Conservation (phyloP, 2,888 invertebrate genomes). For the Carcina quercana region DNA sequence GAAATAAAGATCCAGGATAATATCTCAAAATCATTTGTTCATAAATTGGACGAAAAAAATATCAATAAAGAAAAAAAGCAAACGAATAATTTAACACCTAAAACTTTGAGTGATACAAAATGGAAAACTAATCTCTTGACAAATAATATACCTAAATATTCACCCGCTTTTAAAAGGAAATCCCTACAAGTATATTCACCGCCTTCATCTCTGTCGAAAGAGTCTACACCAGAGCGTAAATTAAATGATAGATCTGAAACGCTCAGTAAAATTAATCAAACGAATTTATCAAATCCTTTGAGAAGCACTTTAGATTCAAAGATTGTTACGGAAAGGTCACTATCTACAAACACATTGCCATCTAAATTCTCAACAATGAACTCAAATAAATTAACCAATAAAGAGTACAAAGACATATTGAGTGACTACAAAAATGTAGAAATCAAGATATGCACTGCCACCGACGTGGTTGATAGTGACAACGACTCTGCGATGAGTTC, state of each 20-base stretch:
- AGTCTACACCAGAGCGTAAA: conserved; percentile 63
- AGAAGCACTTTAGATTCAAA: conserved; percentile 40
- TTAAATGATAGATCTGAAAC: conserved; percentile 43
- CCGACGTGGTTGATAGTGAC: conserved; percentile 81
- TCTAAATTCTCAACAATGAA: conserved; percentile 27
- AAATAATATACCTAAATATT: conserved; percentile 83
- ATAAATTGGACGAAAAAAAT: conserved; percentile 43
- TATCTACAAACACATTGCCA: conserved; percentile 27
- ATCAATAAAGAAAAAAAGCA: conserved; percentile 39
- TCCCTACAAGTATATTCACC: conserved; percentile 78
- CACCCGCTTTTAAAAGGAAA: conserved; percentile 87
- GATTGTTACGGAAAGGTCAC: conserved; percentile 28
- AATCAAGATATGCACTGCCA: conserved; percentile 60
- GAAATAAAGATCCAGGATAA: conserved; percentile 86
- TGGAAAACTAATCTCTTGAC: conserved; percentile 59
- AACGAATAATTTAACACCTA: conserved; percentile 37
- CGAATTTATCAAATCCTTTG: conserved; percentile 27
- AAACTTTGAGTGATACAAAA: conserved; percentile 48
- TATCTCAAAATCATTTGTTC: conserved; percentile 57
- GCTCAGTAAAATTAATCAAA: conserved; percentile 37
- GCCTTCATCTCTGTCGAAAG: conserved; percentile 56
- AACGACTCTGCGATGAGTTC: conserved; percentile 93
- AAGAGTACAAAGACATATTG: conserved; percentile 43
- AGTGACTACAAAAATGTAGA: conserved; percentile 60
- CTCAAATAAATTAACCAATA: conserved; percentile 29